Conservation (phyloP, 2,113 vertebrate species). For the Eleginops maclovinus region DNA sequence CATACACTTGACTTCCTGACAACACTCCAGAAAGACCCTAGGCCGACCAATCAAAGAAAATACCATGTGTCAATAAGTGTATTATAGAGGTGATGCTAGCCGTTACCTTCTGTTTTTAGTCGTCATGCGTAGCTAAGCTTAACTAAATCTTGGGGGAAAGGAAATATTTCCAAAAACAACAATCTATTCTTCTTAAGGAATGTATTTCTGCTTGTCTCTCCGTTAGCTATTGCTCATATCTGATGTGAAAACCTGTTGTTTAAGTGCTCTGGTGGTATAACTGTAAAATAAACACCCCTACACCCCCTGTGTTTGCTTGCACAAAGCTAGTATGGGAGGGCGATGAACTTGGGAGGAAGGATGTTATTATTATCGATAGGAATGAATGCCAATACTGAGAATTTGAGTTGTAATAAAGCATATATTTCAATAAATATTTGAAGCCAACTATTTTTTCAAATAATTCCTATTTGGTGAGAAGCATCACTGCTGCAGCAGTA, state of each 20-base stretch:
- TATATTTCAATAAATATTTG: neutral
- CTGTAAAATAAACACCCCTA: neutral
- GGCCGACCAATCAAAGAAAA: no score
- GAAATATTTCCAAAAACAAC: no score
- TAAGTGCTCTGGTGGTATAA: neutral
- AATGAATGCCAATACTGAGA: neutral
- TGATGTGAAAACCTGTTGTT: neutral
- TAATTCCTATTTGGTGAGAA: slow-evolving; percentile 36
- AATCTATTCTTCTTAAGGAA: no score
- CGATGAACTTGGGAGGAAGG: neutral
- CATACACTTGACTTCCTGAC: no score
- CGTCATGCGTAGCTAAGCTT: no score
- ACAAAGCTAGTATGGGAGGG: neutral
- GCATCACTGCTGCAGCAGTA: slow-evolving; percentile 34
- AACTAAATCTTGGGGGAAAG: no score
- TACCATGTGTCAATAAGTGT: no score
- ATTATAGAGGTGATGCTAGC: no score
- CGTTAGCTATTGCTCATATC: neutral
- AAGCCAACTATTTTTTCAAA: slow-evolving; percentile 27
- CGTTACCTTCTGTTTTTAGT: no score
- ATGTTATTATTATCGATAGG: neutral
- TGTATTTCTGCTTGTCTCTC: no score
- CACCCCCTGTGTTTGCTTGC: neutral
- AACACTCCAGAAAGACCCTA: no score
- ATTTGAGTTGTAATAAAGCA: neutral